Conservation (phyloP, 2,113 vertebrate genomes). For the Alaudala cheleensis region DNA sequence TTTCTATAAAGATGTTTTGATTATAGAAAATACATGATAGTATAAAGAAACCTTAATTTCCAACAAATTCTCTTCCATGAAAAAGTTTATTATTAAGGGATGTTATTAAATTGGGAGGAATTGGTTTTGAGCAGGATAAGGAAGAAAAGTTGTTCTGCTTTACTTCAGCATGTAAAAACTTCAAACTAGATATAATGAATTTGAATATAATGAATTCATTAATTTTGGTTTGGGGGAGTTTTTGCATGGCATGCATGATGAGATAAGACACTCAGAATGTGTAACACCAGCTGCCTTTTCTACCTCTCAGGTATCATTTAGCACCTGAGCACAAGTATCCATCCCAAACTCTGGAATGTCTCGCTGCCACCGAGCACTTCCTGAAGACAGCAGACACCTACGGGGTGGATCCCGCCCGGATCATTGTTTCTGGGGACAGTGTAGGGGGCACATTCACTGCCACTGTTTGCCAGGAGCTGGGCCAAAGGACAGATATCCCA, state of each 20-base stretch:
- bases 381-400: neutral
- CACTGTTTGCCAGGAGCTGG: neutral
- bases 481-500: neutral
- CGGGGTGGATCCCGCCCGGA: neutral
- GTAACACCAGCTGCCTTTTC: neutral
- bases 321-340: slow-evolving; percentile 1
- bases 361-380: neutral
- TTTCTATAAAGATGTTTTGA: neutral
- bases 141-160: neutral
- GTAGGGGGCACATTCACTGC: neutral
- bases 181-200: neutral
- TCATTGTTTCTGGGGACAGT: slow-evolving; percentile 12
- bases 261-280: neutral
- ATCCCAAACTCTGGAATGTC: neutral
- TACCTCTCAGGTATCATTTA: neutral
- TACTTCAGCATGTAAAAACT: neutral
- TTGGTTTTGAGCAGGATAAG: neutral
- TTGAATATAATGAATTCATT: neutral
- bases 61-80: neutral
- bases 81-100: neutral
- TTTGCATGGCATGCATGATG: neutral
- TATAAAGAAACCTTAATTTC: neutral
- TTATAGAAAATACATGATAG: neutral
- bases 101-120: neutral
- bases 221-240: neutral